Evolutionary conservation across 2,888 invertebrate species (phyloP).

Genomic region (Amorpha juglandis): DNA sequence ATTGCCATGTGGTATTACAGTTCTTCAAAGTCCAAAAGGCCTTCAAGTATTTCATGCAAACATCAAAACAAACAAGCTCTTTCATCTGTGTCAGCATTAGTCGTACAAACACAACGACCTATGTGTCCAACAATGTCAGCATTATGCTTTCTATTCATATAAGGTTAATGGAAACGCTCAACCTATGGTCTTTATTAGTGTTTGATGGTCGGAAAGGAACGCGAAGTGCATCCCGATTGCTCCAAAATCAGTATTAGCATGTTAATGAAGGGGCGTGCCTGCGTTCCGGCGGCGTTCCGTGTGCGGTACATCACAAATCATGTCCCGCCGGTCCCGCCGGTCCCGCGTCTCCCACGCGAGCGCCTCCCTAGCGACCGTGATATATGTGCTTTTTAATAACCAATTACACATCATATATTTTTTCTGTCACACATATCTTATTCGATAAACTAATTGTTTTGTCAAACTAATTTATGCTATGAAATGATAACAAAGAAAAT

Average conservation of each 20-base stretch:
- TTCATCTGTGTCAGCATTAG: not conserved
- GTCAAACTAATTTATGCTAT: not conserved
- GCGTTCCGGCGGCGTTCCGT: slow-evolving; percentile 30
- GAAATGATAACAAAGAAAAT: no score
- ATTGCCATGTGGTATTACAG: no score
- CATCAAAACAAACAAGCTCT: not conserved
- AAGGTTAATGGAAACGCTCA: slow-evolving; percentile 26
- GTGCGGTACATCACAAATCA: slow-evolving; percentile 63
- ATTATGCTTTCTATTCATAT: slow-evolving; percentile 2
- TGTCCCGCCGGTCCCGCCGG: slow-evolving; percentile 46
- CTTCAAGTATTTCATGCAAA: not conserved
- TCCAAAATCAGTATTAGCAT: slow-evolving; percentile 76
- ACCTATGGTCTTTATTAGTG: slow-evolving; percentile 7
- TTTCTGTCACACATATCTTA: slow-evolving; percentile 3
- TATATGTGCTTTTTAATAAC: slow-evolving; percentile 79
- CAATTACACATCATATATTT: slow-evolving; percentile 56
- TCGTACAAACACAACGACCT: not conserved
- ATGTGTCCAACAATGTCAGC: slow-evolving; percentile 3
- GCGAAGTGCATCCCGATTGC: slow-evolving; percentile 47
- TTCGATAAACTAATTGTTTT: not conserved
- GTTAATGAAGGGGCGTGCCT: slow-evolving; percentile 79
- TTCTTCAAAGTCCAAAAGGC: no score
- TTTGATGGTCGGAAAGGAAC: slow-evolving; percentile 24
- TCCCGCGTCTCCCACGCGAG: slow-evolving; percentile 56
- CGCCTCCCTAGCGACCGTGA: slow-evolving; percentile 52